A percentile compares a stretch with the other conserved stretches of the same genome.
These are phyloP conservation scores for Lepidurus apus DNA, from an alignment of 1,140 invertebrate species.

Conservation along the genomic window DNA sequence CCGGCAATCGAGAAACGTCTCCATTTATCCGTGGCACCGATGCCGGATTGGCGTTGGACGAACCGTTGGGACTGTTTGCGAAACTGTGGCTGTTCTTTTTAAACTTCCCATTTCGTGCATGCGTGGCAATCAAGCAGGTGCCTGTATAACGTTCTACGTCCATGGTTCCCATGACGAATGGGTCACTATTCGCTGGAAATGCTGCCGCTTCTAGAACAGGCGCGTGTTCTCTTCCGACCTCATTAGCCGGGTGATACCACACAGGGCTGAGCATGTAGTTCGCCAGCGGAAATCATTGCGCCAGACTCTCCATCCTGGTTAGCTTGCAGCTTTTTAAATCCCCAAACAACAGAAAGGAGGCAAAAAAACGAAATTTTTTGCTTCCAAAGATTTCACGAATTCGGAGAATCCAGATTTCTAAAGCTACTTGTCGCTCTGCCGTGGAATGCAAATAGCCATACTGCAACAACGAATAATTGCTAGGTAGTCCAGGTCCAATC, in stretches of 20 bases:
- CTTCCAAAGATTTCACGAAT: too few relatives aligned
- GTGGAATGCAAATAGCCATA: too few relatives aligned
- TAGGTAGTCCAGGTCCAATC: too few relatives aligned
- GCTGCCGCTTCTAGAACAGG: not conserved
- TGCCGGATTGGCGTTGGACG: conserved; percentile 13
- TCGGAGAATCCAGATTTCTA: too few relatives aligned
- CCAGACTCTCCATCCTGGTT: not conserved
- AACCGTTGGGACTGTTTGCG: not conserved
- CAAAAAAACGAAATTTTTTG: too few relatives aligned
- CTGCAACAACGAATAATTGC: too few relatives aligned
- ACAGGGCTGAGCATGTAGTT: conserved; percentile 5
- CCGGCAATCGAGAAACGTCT: not conserved
- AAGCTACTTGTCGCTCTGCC: too few relatives aligned
- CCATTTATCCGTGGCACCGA: conserved; percentile 15
- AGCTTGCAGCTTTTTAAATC: too few relatives aligned
- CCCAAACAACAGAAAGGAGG: too few relatives aligned
- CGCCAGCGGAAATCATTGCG: not conserved
- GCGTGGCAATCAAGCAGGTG: conserved; percentile 55
- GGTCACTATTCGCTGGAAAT: not conserved
- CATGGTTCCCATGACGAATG: conserved; percentile 39
- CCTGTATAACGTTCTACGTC: conserved; percentile 62
- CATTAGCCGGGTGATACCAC: conserved; percentile 11
- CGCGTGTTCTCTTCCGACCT: not conserved
- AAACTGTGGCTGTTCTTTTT: conserved; percentile 20
- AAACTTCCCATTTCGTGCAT: conserved; percentile 37